Base-by-base conservation (phyloP, 2,113 vertebrate species). In the Cephalopholis sonnerati region DNA sequence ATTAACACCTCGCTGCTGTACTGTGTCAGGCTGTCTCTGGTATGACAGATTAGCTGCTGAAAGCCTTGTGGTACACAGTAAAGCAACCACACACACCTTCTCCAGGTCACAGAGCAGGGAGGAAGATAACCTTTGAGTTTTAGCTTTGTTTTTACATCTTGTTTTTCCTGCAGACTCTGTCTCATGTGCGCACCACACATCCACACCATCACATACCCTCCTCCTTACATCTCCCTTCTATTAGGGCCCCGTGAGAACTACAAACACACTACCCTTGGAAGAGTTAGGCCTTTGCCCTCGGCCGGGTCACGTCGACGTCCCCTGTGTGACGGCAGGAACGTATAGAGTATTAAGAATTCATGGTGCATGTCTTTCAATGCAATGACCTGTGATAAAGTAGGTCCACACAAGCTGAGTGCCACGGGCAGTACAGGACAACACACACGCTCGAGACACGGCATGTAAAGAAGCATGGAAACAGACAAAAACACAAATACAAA, bases 1-100 rank as follows among this genome's bases (percentile, higher is more conserved):
- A 78, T 91, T 89, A 87, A 85, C 87, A 83, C 92, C 87, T 88
- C 55, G 9, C 46, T 20, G 32, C 53, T 79, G 36, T 48, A 74
- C 63, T 59, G 66, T 64, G 54, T 77, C 66, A 63, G 84, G 22
- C 70, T 64, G 71, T 77, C 74, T 58, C 62, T 39, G 32, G 22
- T 69, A 5, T 73, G 69, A 91, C 54, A 16, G 64, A 88, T 82
- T 59, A 67, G 54, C 84, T 39, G 41, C 86, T 74, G 77, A 77
- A 80, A 84, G 76, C 76, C 44, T 68, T 8, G 41, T 9, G 22
- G 46, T 64, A n/a, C 12, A 70, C 13, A 3, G 27, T 5, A 4
- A 67, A 71, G 61, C 59, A 59, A 62, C 70, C 54, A n/a, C 71
- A 54, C 32, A 53, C 58, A 68, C 63, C 54, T 48, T 59, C 53